phyloP scores from a whole-genome alignment of 2,888 invertebrate genomes.

The Labia minor region DNA sequence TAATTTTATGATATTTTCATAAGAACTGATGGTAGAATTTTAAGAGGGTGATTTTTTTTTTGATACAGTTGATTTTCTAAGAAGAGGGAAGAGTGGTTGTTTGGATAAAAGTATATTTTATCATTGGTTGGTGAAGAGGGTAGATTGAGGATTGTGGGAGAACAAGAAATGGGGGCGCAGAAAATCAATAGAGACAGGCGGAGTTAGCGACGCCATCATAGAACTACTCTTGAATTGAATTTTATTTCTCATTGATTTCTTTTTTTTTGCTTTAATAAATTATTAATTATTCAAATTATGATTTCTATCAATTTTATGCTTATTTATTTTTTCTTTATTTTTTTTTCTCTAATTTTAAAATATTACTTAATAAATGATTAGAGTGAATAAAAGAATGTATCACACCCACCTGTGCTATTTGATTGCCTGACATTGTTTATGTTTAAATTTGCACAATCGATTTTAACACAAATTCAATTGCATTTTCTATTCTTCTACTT shows the following conservation, averaged over 20 bases:
- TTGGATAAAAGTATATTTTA: too few relatives aligned
- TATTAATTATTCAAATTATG: too few relatives aligned
- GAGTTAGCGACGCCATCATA: slow-evolving; percentile 9
- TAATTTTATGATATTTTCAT: neutral
- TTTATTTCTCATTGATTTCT: too few relatives aligned
- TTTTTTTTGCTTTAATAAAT: too few relatives aligned
- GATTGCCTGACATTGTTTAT: slow-evolving; percentile 44
- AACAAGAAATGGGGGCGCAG: slow-evolving; percentile 16
- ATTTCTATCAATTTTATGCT: too few relatives aligned
- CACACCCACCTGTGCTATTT: slow-evolving; percentile 44
- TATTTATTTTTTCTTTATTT: neutral
- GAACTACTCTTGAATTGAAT: neutral
- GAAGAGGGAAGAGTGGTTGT: neutral
- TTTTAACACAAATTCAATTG: slow-evolving; percentile 22
- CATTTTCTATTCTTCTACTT: neutral
- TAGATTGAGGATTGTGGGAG: neutral
- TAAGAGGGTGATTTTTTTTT: too few relatives aligned
- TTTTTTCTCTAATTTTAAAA: too few relatives aligned
- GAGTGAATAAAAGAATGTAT: too few relatives aligned
- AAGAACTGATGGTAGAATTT: too few relatives aligned
- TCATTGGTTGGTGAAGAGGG: neutral
- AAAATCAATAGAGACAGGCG: slow-evolving; percentile 13
- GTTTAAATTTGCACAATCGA: slow-evolving; percentile 38
- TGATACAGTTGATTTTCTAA: too few relatives aligned
- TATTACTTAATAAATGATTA: too few relatives aligned